phyloP scores from a whole-genome alignment of 2,888 invertebrate genomes.

The Pachymerium ferrugineum region DNA sequence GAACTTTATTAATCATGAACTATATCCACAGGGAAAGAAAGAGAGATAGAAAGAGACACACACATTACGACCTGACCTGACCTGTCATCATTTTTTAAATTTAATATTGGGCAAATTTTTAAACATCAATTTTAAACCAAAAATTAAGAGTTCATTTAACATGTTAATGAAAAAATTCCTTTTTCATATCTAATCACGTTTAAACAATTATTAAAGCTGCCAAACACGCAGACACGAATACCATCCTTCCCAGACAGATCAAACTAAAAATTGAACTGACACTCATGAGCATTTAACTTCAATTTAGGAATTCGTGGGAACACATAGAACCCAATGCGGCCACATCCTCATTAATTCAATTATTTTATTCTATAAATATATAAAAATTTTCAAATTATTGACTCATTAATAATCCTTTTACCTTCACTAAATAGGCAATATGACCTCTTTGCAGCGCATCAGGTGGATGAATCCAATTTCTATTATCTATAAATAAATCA shows the following conservation, averaged over 20 bases:
- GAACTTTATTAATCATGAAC: neutral
- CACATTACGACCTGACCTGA: conserved; percentile 23
- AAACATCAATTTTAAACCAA: too few relatives aligned
- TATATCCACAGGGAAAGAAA: neutral
- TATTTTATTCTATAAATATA: neutral
- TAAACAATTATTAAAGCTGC: too few relatives aligned
- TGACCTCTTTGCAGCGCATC: conserved; percentile 90
- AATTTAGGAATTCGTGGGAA: conserved; percentile 17
- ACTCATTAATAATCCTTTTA: conserved; percentile 47
- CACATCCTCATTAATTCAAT: conserved; percentile 18
- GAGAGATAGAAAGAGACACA: too few relatives aligned
- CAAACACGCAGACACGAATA: neutral
- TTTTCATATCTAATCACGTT: neutral
- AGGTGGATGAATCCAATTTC: conserved; percentile 88
- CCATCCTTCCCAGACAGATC: neutral
- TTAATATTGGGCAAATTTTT: too few relatives aligned
- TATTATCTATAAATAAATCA: conserved; percentile 44
- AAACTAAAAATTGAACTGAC: neutral
- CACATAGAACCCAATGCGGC: neutral
- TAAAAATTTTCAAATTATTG: neutral
- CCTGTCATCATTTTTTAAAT: neutral
- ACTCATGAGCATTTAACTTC: neutral
- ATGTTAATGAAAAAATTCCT: neutral
- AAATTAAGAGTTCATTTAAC: neutral
- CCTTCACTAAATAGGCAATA: conserved; percentile 95